phyloP scores from a whole-genome alignment of 2,113 vertebrate species.

The Lota lota region DNA sequence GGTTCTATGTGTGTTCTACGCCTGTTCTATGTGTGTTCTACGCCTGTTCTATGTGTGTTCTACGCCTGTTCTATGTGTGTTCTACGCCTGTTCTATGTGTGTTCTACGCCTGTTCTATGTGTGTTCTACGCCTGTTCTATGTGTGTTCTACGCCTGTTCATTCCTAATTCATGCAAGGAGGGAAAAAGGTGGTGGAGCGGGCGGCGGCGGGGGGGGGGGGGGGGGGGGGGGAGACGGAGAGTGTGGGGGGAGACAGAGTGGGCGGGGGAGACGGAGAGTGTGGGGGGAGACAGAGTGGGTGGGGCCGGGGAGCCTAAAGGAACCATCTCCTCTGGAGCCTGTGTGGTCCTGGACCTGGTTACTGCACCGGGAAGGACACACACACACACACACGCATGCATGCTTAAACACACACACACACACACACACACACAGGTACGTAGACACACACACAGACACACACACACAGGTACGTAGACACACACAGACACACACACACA shows the following conservation, averaged over 20 bases:
- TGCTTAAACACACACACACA: not conserved
- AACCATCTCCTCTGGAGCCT: constrained; percentile 30
- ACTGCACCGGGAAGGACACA: constrained; percentile 22
- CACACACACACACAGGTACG: not conserved
- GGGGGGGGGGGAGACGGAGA: constrained; percentile 2
- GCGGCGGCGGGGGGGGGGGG: constrained; percentile 32
- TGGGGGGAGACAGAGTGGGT: constrained; percentile 12
- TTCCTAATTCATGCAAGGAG: too few relatives aligned
- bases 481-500: constrained; percentile 1
- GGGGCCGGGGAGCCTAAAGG: too few relatives aligned
- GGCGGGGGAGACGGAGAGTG: not conserved
- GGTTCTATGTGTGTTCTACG: too few relatives aligned
- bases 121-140: too few relatives aligned
- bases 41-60: too few relatives aligned
- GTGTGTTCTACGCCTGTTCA: too few relatives aligned
- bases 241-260: not conserved
- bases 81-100: too few relatives aligned
- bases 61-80: too few relatives aligned
- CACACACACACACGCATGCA: constrained; percentile 2
- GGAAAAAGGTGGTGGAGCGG: too few relatives aligned
- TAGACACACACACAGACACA: constrained; percentile 1
- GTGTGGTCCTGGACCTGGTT: constrained; percentile 69
- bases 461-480: not conserved
- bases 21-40: too few relatives aligned
- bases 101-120: too few relatives aligned